Evolutionary conservation across 2,797 vertebrate species (phyloP), one percentile per base, ranked within the genome.

Genomic region (Pangasius mekongensis): DNA sequence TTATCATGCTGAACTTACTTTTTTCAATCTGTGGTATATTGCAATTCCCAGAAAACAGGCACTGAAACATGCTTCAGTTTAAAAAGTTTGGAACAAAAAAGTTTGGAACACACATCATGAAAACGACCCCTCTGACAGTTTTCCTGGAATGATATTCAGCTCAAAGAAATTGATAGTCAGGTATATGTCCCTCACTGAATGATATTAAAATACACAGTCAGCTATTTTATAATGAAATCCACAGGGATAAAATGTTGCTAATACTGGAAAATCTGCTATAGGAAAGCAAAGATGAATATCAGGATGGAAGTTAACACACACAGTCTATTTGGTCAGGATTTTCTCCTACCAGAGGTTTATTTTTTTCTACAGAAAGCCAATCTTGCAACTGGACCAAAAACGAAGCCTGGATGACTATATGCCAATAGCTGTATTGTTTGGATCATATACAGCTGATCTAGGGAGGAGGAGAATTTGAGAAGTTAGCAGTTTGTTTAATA

Each of bases 401-500:
- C 27, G 10, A 58, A 83, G 76, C 69, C 64, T 30, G 3, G 22
- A 74, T 54, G 43, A 60, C 13, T 69, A 39, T 18, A 22, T 64
- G 83, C 83, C 84, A 87, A 62, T 78, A 60, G 54, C 27, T 78
- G 62, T 86, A 90, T 84, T 87, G 56, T 81, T 83, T 86, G 88
- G 86, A 83, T 36, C 69, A 24, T 88, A 22, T 47, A 74, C 66
- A 88, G 52, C n/a, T 39, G 24, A 76, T 85, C 74, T 85, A 73
- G 30, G 43, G 58, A 83, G 13, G 14, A 60, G n/a, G 2, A 69
- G 47, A 86, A 80, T 76, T 71, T 83, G 39, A 85, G n/a, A 78
- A 22, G 33, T 78, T 89, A 82, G 54, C 49, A 60, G 27, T 30
- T 87, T 47, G 58, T 10, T 66, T 62, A 83, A 83, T 62, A 84